Conservation (phyloP, 1,140 invertebrate genomes). For the Drosophila repletoides region DNA sequence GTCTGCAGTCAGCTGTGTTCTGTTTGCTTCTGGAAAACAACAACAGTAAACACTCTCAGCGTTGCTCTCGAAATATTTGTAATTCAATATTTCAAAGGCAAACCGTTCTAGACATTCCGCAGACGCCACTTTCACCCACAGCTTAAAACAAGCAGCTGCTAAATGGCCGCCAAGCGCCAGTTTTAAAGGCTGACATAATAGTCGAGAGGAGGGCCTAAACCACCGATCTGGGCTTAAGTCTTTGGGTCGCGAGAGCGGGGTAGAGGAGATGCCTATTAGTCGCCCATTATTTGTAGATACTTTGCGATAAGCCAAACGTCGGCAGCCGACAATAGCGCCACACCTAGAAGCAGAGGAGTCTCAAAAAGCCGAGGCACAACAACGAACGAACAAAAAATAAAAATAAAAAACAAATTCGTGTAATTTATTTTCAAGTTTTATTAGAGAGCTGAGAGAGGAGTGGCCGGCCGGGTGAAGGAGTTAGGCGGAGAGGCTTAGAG, state of each 20-base stretch:
- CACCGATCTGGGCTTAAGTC: background rate
- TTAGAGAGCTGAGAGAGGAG: slow-evolving; percentile 27
- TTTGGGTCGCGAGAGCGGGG: background rate
- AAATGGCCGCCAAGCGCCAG: slow-evolving; percentile 48
- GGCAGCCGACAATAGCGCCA: slow-evolving; percentile 50
- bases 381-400: slow-evolving; percentile 38
- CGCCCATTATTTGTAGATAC: slow-evolving; percentile 76
- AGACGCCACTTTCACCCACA: slow-evolving; percentile 29
- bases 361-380: slow-evolving; percentile 9
- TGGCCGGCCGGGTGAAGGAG: background rate
- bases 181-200: slow-evolving; percentile 62
- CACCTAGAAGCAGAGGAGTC: slow-evolving; percentile 44
- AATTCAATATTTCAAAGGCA: slow-evolving; percentile 24
- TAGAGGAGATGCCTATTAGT: slow-evolving; percentile 62
- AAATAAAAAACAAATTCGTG: slow-evolving; percentile 63
- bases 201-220: slow-evolving; percentile 5
- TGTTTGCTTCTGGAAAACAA: background rate
- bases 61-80: background rate
- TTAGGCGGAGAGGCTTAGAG: background rate
- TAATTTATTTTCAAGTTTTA: slow-evolving; percentile 78
- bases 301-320: slow-evolving; percentile 65
- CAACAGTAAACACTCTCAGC: background rate
- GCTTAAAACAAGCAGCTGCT: slow-evolving; percentile 29
- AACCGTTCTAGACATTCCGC: slow-evolving; percentile 31
- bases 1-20: background rate